A percentile compares a stretch with the other conserved stretches of the same genome.
phyloP scores from a whole-genome alignment of 2,797 vertebrate species.

The Lycodopsis pacificus region DNA sequence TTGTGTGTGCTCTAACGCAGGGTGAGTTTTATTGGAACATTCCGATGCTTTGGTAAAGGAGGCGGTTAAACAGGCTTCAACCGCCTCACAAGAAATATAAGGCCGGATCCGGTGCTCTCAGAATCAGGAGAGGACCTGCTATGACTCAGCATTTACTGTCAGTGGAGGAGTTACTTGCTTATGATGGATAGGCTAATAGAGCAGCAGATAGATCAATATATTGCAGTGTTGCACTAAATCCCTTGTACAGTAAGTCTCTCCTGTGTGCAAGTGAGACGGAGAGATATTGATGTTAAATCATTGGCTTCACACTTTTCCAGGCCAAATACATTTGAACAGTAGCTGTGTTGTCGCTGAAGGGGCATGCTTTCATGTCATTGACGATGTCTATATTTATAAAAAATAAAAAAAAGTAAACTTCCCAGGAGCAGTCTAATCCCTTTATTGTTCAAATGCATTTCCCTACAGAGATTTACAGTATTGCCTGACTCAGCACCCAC shows the following conservation, averaged over 20 bases:
- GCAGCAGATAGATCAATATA: not conserved
- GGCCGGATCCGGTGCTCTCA: not conserved
- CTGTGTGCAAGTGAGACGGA: not conserved
- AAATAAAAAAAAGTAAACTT: not conserved
- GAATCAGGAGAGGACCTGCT: not conserved
- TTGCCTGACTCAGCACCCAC: not conserved
- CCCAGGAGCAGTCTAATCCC: not conserved
- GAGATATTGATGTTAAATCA: not conserved
- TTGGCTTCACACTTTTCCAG: not conserved
- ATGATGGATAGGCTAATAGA: not conserved
- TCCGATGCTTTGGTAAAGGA: not conserved
- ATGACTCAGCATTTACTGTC: not conserved
- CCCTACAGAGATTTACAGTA: not conserved
- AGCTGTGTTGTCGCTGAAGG: too few relatives aligned
- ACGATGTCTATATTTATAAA: too few relatives aligned
- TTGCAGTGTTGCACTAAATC: not conserved
- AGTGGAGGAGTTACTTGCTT: not conserved
- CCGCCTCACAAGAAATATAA: too few relatives aligned
- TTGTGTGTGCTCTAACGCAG: not conserved
- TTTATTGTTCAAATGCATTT: not conserved
- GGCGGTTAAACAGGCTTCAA: not conserved
- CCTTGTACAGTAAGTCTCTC: not conserved
- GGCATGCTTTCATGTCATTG: too few relatives aligned
- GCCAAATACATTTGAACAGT: not conserved
- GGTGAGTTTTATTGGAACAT: not conserved